phyloP scores from a whole-genome alignment of 2,888 invertebrate species.

The Leptarthrus brevirostris region DNA sequence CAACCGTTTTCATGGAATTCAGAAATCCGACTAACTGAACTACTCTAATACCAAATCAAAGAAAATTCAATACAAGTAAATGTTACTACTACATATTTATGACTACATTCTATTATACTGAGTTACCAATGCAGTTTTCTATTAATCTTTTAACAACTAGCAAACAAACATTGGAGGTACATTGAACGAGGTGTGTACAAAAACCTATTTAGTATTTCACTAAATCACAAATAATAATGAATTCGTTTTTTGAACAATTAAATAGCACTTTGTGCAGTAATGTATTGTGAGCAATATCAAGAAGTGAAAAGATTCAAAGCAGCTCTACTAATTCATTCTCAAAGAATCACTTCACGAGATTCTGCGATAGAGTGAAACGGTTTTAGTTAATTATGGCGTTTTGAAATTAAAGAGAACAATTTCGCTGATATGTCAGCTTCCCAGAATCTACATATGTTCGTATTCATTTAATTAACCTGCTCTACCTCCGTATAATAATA shows the following conservation, averaged over 20 bases:
- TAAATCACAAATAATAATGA: conserved; percentile 18
- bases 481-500: too few relatives aligned
- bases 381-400: conserved; percentile 13
- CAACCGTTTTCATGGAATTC: too few relatives aligned
- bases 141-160: too few relatives aligned
- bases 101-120: too few relatives aligned
- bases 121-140: too few relatives aligned
- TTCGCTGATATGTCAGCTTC: too few relatives aligned
- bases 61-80: too few relatives aligned
- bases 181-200: neutral
- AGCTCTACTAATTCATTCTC: neutral
- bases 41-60: too few relatives aligned
- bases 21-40: too few relatives aligned
- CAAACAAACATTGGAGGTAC: neutral
- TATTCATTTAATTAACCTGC: too few relatives aligned
- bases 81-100: too few relatives aligned
- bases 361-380: neutral
- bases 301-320: neutral
- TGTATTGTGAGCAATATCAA: neutral
- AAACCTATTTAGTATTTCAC: neutral
- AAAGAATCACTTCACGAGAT: neutral
- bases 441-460: too few relatives aligned
- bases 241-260: neutral
- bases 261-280: conserved; percentile 14
- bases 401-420: conserved; percentile 4